phyloP scores from a whole-genome alignment of 2,888 invertebrate genomes.

The Psylliodes chrysocephalus region DNA sequence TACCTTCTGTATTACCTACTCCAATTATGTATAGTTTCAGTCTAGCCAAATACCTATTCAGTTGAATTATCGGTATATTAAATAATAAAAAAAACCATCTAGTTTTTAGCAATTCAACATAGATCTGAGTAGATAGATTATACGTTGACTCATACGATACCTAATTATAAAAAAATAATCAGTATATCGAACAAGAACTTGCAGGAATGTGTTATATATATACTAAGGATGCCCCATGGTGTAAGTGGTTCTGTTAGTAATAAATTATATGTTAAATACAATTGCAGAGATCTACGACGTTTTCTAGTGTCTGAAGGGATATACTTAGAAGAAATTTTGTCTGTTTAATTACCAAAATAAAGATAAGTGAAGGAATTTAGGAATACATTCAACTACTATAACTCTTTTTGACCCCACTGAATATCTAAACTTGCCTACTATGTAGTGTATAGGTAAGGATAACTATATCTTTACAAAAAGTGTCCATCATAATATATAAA shows the following conservation, averaged over 20 bases:
- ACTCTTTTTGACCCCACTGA: no score
- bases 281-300: no score
- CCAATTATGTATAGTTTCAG: slow-evolving; percentile 44
- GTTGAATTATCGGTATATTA: slow-evolving; percentile 49
- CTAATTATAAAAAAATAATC: slow-evolving; percentile 56
- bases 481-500: no score
- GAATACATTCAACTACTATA: no score
- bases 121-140: slow-evolving; percentile 58
- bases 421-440: no score
- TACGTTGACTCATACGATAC: slow-evolving; percentile 55
- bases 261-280: no score
- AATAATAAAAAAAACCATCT: slow-evolving; percentile 51
- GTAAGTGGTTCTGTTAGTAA: slow-evolving; percentile 57
- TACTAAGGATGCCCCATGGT: slow-evolving; percentile 54
- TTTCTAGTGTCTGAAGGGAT: no score
- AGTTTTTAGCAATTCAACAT: slow-evolving; percentile 57
- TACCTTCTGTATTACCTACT: slow-evolving; percentile 30
- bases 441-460: no score
- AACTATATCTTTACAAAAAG: no score
- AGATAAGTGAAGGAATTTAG: no score
- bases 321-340: no score
- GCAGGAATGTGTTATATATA: slow-evolving; percentile 53
- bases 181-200: slow-evolving; percentile 59
- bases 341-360: no score
- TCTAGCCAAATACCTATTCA: slow-evolving; percentile 45